Base-by-base conservation (phyloP, 2,888 invertebrate genomes). In the Micropterix aruncella region DNA sequence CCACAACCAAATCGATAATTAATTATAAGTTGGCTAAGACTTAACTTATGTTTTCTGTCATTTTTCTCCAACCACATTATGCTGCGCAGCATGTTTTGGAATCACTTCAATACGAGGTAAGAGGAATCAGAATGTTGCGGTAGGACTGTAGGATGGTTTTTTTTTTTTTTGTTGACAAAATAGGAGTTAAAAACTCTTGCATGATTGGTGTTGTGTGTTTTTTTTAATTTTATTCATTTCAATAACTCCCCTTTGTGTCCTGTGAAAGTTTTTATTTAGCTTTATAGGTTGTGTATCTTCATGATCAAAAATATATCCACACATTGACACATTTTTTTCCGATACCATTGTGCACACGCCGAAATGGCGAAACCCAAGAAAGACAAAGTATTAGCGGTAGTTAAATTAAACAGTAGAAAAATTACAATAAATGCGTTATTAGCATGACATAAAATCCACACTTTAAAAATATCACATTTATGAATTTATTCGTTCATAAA, bases 81-180 rank as follows among this genome's bases (percentile, higher is more conserved):
- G 83, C 83, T 83, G 83, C 83, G 76, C 87, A 93, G 92, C 89
- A 86, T 91, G 79, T 92, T 92, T 85, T 92, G 92, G 93, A 92
- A 90, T 81, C 89, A 92, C 87, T 92, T 93, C 88, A 92, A 92
- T 73, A 86, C 90, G 80, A 92, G 93, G 93, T 93, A 92, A 92
- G 91, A 79, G 65, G 60, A 12, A 27, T 12, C 5, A 27, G 12
- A 5, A 27, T 27, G 5, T 5, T 27, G 27, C 12, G 27, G 12
- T 27, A 7, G 12, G 27, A 27, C 27, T 27, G 27, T 27, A 27
- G 27, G 27, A 27, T 12, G 12, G 5, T 27, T 7, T 27, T 7
- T 7, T 27, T 27, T 7, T 27, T 7, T 7, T 27, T 12, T 27
- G 27, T 27, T 7, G 27, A 5, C 27, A 27, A 27, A 27, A 47